These are phyloP conservation scores for Brotula barbata DNA, from an alignment of 2,797 vertebrate genomes.

Conservation along the genomic window DNA sequence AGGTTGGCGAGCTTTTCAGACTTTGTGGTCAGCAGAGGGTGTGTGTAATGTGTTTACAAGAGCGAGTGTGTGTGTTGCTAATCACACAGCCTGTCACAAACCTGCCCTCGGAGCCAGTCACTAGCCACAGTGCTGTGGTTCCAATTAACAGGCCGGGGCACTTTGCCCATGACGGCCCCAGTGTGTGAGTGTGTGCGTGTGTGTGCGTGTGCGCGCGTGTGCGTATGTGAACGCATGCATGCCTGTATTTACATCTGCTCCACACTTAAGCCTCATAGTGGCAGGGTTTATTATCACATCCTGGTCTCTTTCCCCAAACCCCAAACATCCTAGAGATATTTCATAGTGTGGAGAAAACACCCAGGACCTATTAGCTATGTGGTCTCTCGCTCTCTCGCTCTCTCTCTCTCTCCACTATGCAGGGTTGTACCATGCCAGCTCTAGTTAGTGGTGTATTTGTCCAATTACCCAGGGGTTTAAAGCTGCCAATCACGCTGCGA, in stretches of 20 bases:
- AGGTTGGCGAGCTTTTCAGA: conserved; percentile 64
- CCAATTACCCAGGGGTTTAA: conserved; percentile 66
- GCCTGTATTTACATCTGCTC: conserved; percentile 43
- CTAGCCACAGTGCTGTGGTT: conserved; percentile 71
- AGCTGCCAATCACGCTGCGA: conserved; percentile 72
- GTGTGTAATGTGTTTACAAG: conserved; percentile 78
- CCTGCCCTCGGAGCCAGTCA: conserved; percentile 70
- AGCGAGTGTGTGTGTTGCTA: conserved; percentile 72
- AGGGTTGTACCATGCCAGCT: conserved; percentile 56
- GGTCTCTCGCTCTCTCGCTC: conserved; percentile 39
- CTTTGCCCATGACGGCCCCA: conserved; percentile 51
- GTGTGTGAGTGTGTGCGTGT: conserved; percentile 30
- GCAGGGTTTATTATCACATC: conserved; percentile 64
- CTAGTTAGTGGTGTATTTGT: conserved; percentile 70
- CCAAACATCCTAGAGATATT: conserved; percentile 65
- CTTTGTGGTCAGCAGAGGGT: conserved; percentile 72
- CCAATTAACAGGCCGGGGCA: conserved; percentile 69
- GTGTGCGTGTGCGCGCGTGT: conserved; percentile 28
- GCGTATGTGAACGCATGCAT: conserved; percentile 28
- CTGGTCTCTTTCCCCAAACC: conserved; percentile 57
- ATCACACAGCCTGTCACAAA: conserved; percentile 78
- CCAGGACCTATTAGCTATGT: conserved; percentile 59
- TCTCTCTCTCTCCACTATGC: conserved; percentile 22
- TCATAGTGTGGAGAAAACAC: conserved; percentile 65
- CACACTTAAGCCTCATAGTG: conserved; percentile 45